Conservation (phyloP, 2,888 invertebrate species). For the Phortica okadai region DNA sequence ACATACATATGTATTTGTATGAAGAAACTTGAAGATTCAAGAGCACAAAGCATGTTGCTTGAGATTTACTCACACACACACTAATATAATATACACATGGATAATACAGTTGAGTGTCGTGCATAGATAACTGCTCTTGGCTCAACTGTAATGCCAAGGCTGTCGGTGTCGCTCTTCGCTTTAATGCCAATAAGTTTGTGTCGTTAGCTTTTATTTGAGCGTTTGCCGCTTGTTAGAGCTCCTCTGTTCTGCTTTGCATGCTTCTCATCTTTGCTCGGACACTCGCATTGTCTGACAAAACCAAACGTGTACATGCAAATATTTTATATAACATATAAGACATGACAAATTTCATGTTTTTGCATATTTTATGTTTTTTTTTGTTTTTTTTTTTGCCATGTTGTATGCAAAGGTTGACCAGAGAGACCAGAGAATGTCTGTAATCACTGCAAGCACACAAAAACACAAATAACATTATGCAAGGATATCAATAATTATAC, state of each 20-base stretch:
- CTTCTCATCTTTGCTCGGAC: no score
- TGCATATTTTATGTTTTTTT: neutral
- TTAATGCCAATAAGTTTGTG: slow-evolving; percentile 8
- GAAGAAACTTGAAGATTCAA: no score
- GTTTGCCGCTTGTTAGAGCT: neutral
- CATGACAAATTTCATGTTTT: slow-evolving; percentile 20
- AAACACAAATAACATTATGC: neutral
- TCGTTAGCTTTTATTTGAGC: neutral
- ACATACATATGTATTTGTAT: no score
- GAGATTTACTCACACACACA: no score
- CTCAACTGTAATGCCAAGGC: neutral
- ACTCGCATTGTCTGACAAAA: no score
- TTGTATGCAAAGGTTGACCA: neutral
- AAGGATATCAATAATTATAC: neutral
- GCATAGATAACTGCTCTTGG: slow-evolving; percentile 23
- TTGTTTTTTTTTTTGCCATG: neutral
- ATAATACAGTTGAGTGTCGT: neutral
- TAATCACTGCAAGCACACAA: neutral
- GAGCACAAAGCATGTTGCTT: no score
- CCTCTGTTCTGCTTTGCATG: no score
- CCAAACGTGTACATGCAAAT: slow-evolving; percentile 42
- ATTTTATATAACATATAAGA: slow-evolving; percentile 65
- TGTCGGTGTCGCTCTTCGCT: neutral
- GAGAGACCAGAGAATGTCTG: neutral
- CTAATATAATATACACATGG: neutral